Conservation (phyloP, 2,888 invertebrate genomes). For the Eupithecia centaureata region DNA sequence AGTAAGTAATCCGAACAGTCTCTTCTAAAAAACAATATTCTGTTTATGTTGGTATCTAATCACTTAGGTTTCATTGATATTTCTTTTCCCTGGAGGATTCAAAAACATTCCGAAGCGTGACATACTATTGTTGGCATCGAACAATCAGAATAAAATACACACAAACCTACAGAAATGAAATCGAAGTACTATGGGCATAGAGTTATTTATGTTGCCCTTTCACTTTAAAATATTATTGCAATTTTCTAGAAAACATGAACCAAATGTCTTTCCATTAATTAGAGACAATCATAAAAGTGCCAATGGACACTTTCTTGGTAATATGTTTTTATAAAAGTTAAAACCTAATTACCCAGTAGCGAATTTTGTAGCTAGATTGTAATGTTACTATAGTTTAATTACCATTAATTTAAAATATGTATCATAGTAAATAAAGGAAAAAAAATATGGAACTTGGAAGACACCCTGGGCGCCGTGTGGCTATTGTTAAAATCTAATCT, state of each 20-base stretch:
- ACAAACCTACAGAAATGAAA: not conserved
- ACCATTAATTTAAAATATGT: no score
- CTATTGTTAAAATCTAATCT: constrained; percentile 42
- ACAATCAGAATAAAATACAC: not conserved
- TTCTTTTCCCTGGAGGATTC: not conserved
- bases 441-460: not conserved
- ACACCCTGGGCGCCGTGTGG: constrained; percentile 8
- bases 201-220: not conserved
- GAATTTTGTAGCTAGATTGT: no score
- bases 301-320: no score
- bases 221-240: no score
- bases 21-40: not conserved
- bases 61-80: not conserved
- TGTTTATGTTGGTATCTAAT: not conserved
- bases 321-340: no score
- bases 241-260: no score
- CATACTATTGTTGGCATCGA: not conserved
- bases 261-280: no score
- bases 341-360: no score
- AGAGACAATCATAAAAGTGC: no score
- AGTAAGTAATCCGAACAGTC: constrained; percentile 33
- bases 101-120: not conserved
- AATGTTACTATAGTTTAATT: no score
- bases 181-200: not conserved
- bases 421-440: no score